These are phyloP conservation scores for Heliconius hermathena DNA, from an alignment of 1,140 invertebrate genomes.

Conservation along the genomic window DNA sequence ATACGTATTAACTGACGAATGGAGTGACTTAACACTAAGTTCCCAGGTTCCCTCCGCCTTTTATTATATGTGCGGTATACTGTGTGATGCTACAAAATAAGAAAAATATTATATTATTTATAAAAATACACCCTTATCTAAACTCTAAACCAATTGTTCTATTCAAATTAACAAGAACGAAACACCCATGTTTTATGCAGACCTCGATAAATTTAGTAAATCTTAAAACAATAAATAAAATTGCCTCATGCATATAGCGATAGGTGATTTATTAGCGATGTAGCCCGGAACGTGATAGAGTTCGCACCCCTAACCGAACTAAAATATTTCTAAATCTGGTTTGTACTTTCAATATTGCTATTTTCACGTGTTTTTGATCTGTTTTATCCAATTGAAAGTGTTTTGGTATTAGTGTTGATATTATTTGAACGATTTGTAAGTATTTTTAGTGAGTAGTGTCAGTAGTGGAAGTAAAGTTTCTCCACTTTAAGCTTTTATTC, in stretches of 20 bases:
- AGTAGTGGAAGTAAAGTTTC: no score
- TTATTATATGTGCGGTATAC: no score
- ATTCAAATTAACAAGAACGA: conserved; percentile 4
- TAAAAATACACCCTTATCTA: not conserved
- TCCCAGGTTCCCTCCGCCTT: no score
- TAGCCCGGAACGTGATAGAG: conserved; percentile 56
- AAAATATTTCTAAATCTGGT: conserved; percentile 15
- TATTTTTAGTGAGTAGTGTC: not conserved
- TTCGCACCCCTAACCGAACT: conserved; percentile 46
- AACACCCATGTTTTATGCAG: conserved; percentile 1
- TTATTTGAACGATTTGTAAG: not conserved
- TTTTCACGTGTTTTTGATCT: not conserved
- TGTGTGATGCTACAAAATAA: no score
- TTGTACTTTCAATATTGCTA: not conserved
- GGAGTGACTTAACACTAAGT: no score
- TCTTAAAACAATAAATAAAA: conserved; percentile 16
- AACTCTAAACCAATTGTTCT: not conserved
- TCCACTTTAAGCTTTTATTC: no score
- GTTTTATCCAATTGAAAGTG: not conserved
- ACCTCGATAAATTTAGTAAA: conserved; percentile 5
- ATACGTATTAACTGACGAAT: no score
- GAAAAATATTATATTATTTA: not conserved
- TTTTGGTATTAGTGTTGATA: not conserved
- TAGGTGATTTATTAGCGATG: conserved; percentile 29
- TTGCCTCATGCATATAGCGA: conserved; percentile 23